phyloP scores from a whole-genome alignment of 2,113 vertebrate genomes.

The Hiodon tergisus region DNA sequence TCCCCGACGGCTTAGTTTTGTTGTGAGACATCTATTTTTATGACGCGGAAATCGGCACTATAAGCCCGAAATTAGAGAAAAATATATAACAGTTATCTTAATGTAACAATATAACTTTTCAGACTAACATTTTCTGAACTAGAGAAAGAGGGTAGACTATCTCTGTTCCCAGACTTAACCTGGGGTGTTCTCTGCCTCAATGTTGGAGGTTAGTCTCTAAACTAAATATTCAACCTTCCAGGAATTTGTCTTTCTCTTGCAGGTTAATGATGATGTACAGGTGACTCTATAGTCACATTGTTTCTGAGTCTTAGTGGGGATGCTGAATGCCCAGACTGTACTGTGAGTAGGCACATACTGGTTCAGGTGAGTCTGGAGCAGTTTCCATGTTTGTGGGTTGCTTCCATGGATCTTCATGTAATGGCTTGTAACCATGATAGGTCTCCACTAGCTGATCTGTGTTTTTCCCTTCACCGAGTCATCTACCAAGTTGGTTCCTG shows the following conservation, averaged over 20 bases:
- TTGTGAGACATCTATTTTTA: too few species aligned
- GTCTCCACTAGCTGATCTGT: too few species aligned
- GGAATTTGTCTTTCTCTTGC: not conserved
- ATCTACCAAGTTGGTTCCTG: too few species aligned
- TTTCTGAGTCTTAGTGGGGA: not conserved
- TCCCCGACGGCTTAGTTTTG: too few species aligned
- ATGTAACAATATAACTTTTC: too few species aligned
- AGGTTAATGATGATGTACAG: not conserved
- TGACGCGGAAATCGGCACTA: too few species aligned
- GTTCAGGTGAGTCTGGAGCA: not conserved
- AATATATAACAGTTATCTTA: too few species aligned
- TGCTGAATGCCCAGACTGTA: not conserved
- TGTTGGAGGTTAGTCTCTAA: slow-evolving; percentile 9
- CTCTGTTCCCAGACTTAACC: slow-evolving; percentile 17
- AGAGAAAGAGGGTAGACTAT: slow-evolving; percentile 19
- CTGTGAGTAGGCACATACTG: not conserved
- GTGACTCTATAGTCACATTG: not conserved
- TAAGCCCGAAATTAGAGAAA: too few species aligned
- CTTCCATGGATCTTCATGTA: not conserved
- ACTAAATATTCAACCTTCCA: not conserved
- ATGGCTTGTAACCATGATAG: not conserved
- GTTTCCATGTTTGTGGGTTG: not conserved
- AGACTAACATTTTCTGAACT: slow-evolving; percentile 1
- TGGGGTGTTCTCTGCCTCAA: slow-evolving; percentile 21
- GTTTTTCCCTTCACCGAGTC: too few species aligned